Evolutionary conservation across 2,888 invertebrate genomes (phyloP), one percentile per base, ranked within the genome.

Genomic region (Tridacna gigas): DNA sequence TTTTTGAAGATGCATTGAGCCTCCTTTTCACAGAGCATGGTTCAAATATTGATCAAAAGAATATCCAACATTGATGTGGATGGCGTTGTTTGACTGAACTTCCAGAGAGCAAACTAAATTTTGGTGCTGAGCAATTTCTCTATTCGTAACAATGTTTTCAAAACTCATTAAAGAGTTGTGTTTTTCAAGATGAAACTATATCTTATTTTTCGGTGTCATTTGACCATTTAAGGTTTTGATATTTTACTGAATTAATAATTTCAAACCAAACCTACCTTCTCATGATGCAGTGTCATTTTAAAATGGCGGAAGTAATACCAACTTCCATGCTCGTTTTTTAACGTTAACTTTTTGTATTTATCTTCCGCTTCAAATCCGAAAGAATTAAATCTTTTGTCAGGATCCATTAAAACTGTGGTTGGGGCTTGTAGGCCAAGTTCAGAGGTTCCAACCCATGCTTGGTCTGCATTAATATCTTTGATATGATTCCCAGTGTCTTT

Each of bases 341-440:
- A 48, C 0, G 88, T 77, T 26, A 88, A 25, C 2, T 74, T 80
- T 48, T 80, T 81, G 48, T 85, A 88, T 56, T 85, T 82, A 7
- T 73, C 63, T 51, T 88, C 88, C 0, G 88, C 88, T 28, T 81
- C 88, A 60, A 82, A 85, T 15, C 88, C 88, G 60, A 88, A 88
- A 0, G 85, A 85, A 61, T 83, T 77, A 51, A 88, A 85, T 25
- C 66, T 60, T 48, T 85, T 78, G 28, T 83, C 67, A 0, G 77
- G 71, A 15, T 79, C 79, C 56, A 87, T 73, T 1, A 87, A 66
- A 15, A 87, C 83, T 7, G 84, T 84, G 0, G 87, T 84, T 0
- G 87, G 67, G 20, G 86, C 86, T 51, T 86, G 86, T 5, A 80
- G 80, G 3, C 86, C 84, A 25, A 82, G 69, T 28, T 86, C 86